These are phyloP conservation scores for Chitala chitala DNA, from an alignment of 2,113 vertebrate genomes.

Conservation along the genomic window DNA sequence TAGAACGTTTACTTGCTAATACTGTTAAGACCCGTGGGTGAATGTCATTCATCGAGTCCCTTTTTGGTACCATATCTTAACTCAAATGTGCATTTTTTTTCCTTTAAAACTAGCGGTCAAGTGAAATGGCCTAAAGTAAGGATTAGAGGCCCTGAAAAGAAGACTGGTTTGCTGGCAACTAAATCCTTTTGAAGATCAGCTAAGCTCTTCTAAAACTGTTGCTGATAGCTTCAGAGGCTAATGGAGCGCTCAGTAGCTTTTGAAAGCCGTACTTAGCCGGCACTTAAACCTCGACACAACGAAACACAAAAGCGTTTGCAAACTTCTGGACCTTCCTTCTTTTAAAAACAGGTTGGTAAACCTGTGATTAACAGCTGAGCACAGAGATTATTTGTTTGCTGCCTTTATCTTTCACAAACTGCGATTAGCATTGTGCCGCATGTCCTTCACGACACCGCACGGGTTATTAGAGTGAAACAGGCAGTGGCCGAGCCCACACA, in stretches of 20 bases:
- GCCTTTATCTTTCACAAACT: conserved; percentile 17
- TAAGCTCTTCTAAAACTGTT: conserved; percentile 41
- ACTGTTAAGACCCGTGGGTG: neutral
- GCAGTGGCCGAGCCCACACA: neutral
- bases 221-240: conserved; percentile 39
- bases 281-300: conserved; percentile 18
- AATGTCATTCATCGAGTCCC: too few species aligned
- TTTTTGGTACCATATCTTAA: too few species aligned
- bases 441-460: neutral
- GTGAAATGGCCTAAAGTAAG: conserved; percentile 30
- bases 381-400: conserved; percentile 1
- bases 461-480: conserved; percentile 4
- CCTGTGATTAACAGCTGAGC: neutral
- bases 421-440: conserved; percentile 17
- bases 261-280: conserved; percentile 25
- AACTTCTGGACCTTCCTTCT: conserved; percentile 2
- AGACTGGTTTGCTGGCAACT: conserved; percentile 37
- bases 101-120: conserved; percentile 4
- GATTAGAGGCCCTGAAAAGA: conserved; percentile 48
- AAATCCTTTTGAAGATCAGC: conserved; percentile 31
- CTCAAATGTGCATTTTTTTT: too few species aligned
- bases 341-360: neutral
- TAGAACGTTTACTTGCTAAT: neutral
- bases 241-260: conserved; percentile 40
- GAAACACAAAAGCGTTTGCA: conserved; percentile 20